A percentile compares a stretch with the other conserved stretches of the same genome.
phyloP scores from a whole-genome alignment of 2,797 vertebrate species.

The Peromyscus melanophrys region DNA sequence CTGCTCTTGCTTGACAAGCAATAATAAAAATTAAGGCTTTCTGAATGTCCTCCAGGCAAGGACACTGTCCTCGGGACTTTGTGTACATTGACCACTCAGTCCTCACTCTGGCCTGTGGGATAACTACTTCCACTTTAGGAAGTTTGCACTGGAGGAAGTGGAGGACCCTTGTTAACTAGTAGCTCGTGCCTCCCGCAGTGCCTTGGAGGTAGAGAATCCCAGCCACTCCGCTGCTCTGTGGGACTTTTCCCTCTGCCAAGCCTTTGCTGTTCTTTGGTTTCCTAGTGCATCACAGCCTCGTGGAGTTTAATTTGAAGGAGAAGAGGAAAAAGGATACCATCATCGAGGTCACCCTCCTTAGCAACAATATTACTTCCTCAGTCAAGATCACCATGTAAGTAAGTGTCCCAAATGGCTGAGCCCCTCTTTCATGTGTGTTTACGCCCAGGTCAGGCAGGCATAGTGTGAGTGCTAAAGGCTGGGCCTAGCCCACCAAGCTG shows the following conservation, averaged over 20 bases:
- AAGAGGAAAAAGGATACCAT: conserved; percentile 82
- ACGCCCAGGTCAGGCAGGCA: background rate
- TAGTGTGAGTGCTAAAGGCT: background rate
- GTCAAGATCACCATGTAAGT: conserved; percentile 89
- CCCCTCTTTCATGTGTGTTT: background rate
- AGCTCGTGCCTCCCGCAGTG: background rate
- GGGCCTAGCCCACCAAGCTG: rapidly evolving
- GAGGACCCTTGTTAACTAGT: background rate
- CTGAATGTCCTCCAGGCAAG: background rate
- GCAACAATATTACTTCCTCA: conserved; percentile 82
- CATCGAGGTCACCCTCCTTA: conserved; percentile 87
- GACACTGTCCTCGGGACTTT: background rate
- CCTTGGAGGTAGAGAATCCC: background rate
- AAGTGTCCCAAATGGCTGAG: background rate
- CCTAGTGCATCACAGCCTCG: conserved; percentile 89
- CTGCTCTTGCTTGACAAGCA: background rate
- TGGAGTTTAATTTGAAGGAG: conserved; percentile 88
- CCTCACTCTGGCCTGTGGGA: background rate
- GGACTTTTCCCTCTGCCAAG: background rate
- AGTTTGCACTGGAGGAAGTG: background rate
- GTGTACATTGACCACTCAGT: background rate
- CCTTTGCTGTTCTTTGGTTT: conserved; percentile 68
- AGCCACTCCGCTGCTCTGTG: background rate
- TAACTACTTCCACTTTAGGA: background rate
- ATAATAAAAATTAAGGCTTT: background rate